Conservation (phyloP, 2,888 invertebrate genomes). For the Morpho achilles region DNA sequence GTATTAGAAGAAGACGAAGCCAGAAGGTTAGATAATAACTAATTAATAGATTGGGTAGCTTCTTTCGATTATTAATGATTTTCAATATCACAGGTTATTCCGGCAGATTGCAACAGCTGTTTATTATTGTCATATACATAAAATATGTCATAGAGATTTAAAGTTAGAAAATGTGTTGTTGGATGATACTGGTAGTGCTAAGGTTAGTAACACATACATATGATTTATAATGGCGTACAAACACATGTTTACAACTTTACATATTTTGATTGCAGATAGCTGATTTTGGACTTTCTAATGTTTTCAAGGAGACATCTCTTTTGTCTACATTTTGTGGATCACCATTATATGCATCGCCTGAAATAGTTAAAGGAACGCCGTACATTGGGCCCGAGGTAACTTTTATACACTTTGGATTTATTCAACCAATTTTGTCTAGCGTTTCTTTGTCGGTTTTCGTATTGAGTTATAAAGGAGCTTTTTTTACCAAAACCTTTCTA, state of each 20-base stretch:
- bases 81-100: slow-evolving; percentile 85
- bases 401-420: background rate
- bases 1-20: slow-evolving; percentile 95
- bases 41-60: slow-evolving; percentile 1
- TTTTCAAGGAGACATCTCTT: slow-evolving; percentile 92
- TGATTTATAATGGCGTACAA: background rate
- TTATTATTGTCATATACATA: slow-evolving; percentile 98
- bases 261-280: slow-evolving; percentile 85
- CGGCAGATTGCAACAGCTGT: slow-evolving; percentile 97
- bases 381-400: slow-evolving; percentile 97
- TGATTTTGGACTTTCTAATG: slow-evolving; percentile 98
- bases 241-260: background rate
- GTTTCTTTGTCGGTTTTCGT: too few relatives aligned
- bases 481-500: too few relatives aligned
- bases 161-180: slow-evolving; percentile 97
- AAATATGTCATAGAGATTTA: slow-evolving; percentile 97
- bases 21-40: slow-evolving; percentile 65
- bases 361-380: slow-evolving; percentile 97
- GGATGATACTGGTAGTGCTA: slow-evolving; percentile 96
- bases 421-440: too few relatives aligned
- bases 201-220: slow-evolving; percentile 76
- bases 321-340: slow-evolving; percentile 97
- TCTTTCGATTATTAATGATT: slow-evolving; percentile 7
- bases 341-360: slow-evolving; percentile 97
- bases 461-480: too few relatives aligned